These are phyloP conservation scores for Eristalis intricaria DNA, from an alignment of 2,888 invertebrate species.

Conservation along the genomic window DNA sequence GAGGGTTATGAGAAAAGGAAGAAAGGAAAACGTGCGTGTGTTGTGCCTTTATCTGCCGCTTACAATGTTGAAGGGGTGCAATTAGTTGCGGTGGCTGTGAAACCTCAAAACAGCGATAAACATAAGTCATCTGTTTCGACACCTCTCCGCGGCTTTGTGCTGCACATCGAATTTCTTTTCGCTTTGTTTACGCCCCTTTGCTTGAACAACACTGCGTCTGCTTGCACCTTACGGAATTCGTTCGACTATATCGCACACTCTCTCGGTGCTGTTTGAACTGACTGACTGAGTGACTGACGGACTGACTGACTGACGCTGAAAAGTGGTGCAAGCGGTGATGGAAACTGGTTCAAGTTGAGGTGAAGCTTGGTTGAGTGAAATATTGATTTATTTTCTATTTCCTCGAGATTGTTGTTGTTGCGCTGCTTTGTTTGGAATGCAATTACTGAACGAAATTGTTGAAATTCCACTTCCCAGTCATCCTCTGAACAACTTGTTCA, in stretches of 20 bases:
- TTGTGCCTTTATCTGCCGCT: neutral
- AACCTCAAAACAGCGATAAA: neutral
- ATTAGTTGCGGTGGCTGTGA: neutral
- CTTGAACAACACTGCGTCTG: neutral
- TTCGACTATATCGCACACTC: neutral
- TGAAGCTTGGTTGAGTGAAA: neutral
- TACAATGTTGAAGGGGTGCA: neutral
- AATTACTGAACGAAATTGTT: neutral
- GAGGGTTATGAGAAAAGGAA: neutral
- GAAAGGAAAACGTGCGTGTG: neutral
- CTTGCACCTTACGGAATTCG: too few relatives aligned
- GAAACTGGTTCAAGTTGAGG: neutral
- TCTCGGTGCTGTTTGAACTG: neutral
- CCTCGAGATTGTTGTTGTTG: neutral
- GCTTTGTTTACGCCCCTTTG: neutral
- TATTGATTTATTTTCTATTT: neutral
- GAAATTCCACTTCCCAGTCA: neutral
- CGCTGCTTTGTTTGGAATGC: neutral
- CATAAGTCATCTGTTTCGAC: neutral
- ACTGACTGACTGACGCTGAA: neutral
- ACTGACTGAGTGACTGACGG: neutral
- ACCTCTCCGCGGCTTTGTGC: neutral
- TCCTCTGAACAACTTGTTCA: too few relatives aligned
- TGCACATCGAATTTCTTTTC: neutral
- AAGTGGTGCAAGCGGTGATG: neutral